phyloP scores from a whole-genome alignment of 1,140 invertebrate genomes.

The Cotesia glomerata region DNA sequence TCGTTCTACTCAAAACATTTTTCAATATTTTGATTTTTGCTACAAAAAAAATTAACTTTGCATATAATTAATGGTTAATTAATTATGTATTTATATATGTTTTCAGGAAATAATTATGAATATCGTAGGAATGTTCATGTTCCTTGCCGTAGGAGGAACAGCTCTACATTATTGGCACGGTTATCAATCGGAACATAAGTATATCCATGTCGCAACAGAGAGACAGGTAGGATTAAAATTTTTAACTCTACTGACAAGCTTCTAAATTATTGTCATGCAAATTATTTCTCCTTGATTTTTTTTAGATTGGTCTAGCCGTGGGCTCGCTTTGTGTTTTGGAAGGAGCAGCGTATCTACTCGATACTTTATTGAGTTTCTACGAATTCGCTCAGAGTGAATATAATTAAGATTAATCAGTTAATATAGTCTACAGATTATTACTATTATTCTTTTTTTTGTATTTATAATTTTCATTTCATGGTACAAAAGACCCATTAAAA shows the following conservation, averaged over 20 bases:
- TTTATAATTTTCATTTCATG: not conserved
- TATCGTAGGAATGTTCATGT: slow-evolving; percentile 81
- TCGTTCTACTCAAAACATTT: too few relatives aligned
- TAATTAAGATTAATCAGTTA: slow-evolving; percentile 5
- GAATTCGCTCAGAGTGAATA: slow-evolving; percentile 73
- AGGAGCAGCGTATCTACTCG: slow-evolving; percentile 77
- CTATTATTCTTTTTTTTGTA: not conserved
- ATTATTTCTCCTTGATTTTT: slow-evolving; percentile 34
- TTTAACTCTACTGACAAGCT: not conserved
- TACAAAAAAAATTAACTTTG: too few relatives aligned
- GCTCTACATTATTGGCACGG: slow-evolving; percentile 87
- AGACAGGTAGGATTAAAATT: slow-evolving; percentile 66
- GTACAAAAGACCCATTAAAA: slow-evolving; percentile 7
- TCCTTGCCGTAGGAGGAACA: slow-evolving; percentile 80
- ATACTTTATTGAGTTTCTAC: slow-evolving; percentile 76
- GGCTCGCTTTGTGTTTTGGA: slow-evolving; percentile 79
- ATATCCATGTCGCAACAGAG: slow-evolving; percentile 70
- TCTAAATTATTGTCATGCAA: slow-evolving; percentile 8
- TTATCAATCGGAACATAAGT: slow-evolving; percentile 78
- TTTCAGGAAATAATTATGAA: slow-evolving; percentile 86
- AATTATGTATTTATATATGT: slow-evolving; percentile 23
- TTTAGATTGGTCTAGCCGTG: slow-evolving; percentile 75
- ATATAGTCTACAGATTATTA: not conserved
- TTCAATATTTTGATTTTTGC: too few relatives aligned
- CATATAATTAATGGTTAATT: not conserved